Conservation (phyloP, 2,113 vertebrate species). For the Aegithalos caudatus region DNA sequence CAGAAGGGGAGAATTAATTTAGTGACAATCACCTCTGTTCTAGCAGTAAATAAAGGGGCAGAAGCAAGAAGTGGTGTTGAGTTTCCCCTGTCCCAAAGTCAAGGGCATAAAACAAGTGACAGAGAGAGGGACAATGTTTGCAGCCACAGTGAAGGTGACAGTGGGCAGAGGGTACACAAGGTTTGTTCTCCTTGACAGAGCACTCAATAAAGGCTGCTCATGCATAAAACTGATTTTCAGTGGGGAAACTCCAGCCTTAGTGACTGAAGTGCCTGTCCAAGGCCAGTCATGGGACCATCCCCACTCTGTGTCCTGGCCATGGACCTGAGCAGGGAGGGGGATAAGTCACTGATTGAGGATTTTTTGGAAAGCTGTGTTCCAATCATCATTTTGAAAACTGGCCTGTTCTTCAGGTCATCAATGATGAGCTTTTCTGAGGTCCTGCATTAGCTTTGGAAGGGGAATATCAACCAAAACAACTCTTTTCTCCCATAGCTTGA, state of each 20-base stretch:
- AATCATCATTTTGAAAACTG: not conserved
- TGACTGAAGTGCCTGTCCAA: not conserved
- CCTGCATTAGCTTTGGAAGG: not conserved
- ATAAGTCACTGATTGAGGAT: not conserved
- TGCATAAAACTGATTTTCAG: not conserved
- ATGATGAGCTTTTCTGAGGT: not conserved
- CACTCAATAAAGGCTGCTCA: not conserved
- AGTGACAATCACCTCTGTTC: not conserved
- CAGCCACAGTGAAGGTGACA: not conserved
- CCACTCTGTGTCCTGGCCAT: not conserved
- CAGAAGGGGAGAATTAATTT: not conserved
- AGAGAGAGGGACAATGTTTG: rapidly evolving
- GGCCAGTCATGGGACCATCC: not conserved
- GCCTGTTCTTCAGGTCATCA: not conserved
- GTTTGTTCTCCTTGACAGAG: not conserved
- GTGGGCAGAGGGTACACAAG: not conserved
- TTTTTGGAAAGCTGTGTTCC: rapidly evolving
- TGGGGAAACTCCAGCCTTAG: not conserved
- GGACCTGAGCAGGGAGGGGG: not conserved
- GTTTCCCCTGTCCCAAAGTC: not conserved
- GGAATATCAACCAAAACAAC: not conserved
- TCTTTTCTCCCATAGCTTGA: not conserved
- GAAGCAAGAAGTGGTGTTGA: not conserved
- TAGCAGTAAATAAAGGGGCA: not conserved
- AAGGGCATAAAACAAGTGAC: not conserved